Conservation (phyloP, 2,888 invertebrate species). For the Malachius bipustulatus region DNA sequence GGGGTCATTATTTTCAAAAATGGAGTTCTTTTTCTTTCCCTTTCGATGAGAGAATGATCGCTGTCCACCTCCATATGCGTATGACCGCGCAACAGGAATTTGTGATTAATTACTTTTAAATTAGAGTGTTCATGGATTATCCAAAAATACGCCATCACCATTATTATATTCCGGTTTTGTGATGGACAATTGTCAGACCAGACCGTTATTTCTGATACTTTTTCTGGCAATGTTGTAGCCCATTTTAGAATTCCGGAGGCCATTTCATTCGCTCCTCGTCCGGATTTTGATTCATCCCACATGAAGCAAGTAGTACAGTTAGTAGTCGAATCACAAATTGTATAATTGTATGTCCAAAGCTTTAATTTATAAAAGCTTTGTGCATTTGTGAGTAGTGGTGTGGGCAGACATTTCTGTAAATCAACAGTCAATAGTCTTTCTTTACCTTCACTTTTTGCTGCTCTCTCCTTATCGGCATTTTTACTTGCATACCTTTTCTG, state of each 20-base stretch:
- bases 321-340: slow-evolving; percentile 2
- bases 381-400: not conserved
- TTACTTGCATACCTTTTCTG: no score
- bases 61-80: slow-evolving; percentile 8
- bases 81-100: slow-evolving; percentile 7
- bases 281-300: no score
- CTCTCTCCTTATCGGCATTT: no score
- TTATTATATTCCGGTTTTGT: slow-evolving; percentile 7
- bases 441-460: no score
- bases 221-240: no score
- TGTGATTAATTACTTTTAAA: slow-evolving; percentile 3
- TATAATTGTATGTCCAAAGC: slow-evolving; percentile 11
- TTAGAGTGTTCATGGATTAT: not conserved
- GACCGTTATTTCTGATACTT: slow-evolving; percentile 5
- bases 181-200: slow-evolving; percentile 13
- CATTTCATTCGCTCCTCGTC: no score
- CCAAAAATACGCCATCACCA: slow-evolving; percentile 5
- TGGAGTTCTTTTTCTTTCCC: slow-evolving; percentile 7
- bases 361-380: slow-evolving; percentile 9
- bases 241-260: no score
- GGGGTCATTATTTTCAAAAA: slow-evolving; percentile 10
- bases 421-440: no score
- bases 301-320: slow-evolving; percentile 1
- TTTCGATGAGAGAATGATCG: slow-evolving; percentile 9
- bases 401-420: slow-evolving; percentile 6